Conservation (phyloP, 1,140 invertebrate genomes). For the Drusus annulatus region DNA sequence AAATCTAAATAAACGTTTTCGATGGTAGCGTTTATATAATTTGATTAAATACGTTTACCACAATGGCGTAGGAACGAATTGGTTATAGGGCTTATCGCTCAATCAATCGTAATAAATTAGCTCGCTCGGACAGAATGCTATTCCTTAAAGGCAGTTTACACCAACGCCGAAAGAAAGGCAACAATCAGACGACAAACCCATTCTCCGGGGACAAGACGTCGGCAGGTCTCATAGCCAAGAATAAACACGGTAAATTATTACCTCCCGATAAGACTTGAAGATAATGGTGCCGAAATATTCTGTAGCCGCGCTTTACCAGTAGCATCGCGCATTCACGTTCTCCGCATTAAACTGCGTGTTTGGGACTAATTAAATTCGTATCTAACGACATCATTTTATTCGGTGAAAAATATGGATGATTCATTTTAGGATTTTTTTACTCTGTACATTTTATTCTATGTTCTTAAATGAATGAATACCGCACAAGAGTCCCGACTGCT, state of each 20-base stretch:
- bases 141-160: not conserved
- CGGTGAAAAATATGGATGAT: conserved; percentile 7
- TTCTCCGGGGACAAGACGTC: conserved; percentile 2
- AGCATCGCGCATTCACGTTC: conserved; percentile 20
- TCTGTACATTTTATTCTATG: too few species aligned
- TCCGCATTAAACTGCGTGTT: conserved; percentile 34
- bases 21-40: too few species aligned
- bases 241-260: conserved; percentile 58
- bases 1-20: too few species aligned
- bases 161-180: conserved; percentile 20
- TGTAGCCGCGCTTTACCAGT: conserved; percentile 45
- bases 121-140: not conserved
- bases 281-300: conserved; percentile 56
- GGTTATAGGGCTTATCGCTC: not conserved
- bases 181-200: conserved; percentile 7
- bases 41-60: too few species aligned
- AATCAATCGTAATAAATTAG: conserved; percentile 29
- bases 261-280: conserved; percentile 56
- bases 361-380: conserved; percentile 33
- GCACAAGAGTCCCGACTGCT: too few species aligned
- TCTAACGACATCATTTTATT: conserved; percentile 29
- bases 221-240: conserved; percentile 15
- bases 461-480: too few species aligned
- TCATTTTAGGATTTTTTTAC: not conserved
- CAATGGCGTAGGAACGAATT: not conserved